Conservation (phyloP, 2,113 vertebrate species). For the Sylvicapra grimmia region DNA sequence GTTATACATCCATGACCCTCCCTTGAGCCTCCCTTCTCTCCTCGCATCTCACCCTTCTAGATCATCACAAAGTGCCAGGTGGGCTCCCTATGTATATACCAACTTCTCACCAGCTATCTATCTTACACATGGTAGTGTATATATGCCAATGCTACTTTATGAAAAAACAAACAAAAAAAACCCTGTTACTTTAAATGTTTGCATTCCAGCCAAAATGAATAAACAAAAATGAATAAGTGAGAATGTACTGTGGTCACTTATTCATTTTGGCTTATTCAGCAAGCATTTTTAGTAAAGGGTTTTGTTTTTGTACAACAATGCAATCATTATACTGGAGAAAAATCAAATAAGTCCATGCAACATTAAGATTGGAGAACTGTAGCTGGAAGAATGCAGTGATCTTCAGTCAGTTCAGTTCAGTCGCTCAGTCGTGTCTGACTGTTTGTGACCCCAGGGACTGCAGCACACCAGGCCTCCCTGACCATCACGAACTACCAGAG, state of each 20-base stretch:
- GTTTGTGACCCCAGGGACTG: not conserved
- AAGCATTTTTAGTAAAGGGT: not conserved
- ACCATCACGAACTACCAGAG: not conserved
- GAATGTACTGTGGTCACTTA: too few relatives aligned
- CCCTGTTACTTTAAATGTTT: not conserved
- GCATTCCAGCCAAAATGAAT: not conserved
- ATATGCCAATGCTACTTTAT: not conserved
- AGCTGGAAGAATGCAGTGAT: not conserved
- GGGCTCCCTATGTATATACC: not conserved
- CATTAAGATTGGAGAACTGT: too few relatives aligned
- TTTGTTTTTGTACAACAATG: not conserved
- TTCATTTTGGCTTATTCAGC: not conserved
- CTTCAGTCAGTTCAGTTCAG: not conserved
- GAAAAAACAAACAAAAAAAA: not conserved
- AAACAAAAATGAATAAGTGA: not conserved
- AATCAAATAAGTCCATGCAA: not conserved
- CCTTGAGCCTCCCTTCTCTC: not conserved
- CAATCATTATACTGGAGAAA: not conserved
- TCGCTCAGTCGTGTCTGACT: not conserved
- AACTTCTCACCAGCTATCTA: not conserved
- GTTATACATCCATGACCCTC: not conserved
- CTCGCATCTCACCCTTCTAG: not conserved
- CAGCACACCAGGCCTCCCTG: not conserved
- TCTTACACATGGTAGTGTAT: too few relatives aligned
- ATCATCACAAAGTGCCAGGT: not conserved